Conservation (phyloP, 2,113 vertebrate species). For the Hassar affinis region DNA sequence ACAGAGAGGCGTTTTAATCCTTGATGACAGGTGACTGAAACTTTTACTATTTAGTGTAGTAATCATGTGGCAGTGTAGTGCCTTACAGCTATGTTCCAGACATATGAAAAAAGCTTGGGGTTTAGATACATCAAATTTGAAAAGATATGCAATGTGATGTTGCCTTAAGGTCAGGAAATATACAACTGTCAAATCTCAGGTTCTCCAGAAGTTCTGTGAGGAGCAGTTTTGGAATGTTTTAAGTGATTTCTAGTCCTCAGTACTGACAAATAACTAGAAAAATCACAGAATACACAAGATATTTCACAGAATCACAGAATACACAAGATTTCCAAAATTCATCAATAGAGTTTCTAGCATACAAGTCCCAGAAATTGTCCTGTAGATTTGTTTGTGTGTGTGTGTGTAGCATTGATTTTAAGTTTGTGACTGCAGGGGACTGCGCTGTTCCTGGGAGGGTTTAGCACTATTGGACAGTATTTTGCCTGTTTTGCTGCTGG, state of each 20-base stretch:
- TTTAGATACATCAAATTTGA: too few species aligned
- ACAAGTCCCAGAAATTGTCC: background rate
- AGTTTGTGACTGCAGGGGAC: constrained; percentile 69
- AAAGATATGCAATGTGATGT: too few species aligned
- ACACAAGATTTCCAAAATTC: background rate
- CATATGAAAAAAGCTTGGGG: background rate
- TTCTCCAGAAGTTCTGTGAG: background rate
- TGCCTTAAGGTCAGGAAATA: background rate
- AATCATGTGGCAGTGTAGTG: background rate
- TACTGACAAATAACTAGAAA: background rate
- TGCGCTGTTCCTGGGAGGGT: constrained; percentile 84
- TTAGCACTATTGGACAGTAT: constrained; percentile 85
- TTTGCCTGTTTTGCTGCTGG: constrained; percentile 80
- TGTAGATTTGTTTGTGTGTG: background rate
- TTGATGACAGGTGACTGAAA: constrained; percentile 76
- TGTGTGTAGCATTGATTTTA: background rate
- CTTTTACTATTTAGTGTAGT: background rate
- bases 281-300: background rate
- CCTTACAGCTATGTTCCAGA: background rate
- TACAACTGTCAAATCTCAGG: background rate
- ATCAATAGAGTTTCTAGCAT: background rate
- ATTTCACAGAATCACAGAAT: background rate
- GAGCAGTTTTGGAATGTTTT: background rate
- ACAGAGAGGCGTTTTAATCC: constrained; percentile 70
- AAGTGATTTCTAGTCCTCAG: background rate